Base-by-base conservation (phyloP, 2,888 invertebrate species). In the Frankliniella intonsa region DNA sequence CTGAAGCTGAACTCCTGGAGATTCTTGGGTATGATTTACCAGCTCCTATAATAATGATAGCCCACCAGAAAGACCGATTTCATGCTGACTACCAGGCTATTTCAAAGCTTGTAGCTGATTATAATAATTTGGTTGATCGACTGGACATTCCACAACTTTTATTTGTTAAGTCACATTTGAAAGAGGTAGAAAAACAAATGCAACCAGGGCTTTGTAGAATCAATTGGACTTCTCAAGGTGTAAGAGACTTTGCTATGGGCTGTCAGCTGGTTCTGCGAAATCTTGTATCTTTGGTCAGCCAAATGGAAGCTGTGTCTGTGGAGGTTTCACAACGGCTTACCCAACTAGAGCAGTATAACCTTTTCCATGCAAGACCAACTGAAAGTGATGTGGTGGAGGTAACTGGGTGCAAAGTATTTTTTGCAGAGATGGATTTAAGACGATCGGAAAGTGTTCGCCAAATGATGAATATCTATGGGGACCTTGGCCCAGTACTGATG, bases 211-310 rank as follows among this genome's bases (percentile, higher is more conserved):
- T 95, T 0, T 93, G 93, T 3, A 91, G 96, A 50, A 92, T 96
- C 82, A 94, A 94, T 80, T 97, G 97, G 97, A 93, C 93, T 84
- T 95, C 96, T 0, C 90, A 97, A 19, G 94, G 94, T 50, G 95
- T 97, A 80, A 89, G 89, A 22, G 94, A 95, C 83, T 97, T 94
- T 87, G 90, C 92, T 3, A 86, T 88, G 0, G 89, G 89, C 81
- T 92, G 93, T 84, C 88, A 89, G 81, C 86, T 87, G 82, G 89
- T 90, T 50, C 87, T 92, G 12, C 91, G 92, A 84, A 90, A 91
- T 49, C 87, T 95, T 8, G 89, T 89, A 84, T 93, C 93, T 0
- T 90, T 93, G 14, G 91, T 93, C 80, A 90, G 90, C 19, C 94
- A 94, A 87, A 90, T 94, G 10, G 91, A 91, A n/a, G 83, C 83